Percentiles rank a stretch among this genome's conserved stretches.
Conservation (phyloP, 2,113 vertebrate genomes). For the Nesogale talazaci region DNA sequence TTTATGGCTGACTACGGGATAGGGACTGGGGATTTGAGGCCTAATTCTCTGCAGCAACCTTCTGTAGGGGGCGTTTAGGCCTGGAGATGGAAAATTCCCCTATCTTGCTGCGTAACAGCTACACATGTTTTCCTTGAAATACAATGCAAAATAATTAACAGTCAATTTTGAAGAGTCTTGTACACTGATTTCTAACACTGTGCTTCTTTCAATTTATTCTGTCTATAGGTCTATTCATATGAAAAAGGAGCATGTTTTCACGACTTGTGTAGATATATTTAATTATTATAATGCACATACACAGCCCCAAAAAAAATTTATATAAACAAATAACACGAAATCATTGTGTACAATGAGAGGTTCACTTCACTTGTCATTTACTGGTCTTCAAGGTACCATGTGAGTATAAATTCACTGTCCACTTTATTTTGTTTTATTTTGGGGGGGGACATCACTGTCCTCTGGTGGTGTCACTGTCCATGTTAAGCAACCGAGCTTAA, state of each 20-base stretch:
- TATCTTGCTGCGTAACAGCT: neutral
- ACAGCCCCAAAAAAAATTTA: neutral
- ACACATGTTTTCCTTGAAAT: neutral
- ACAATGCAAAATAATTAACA: neutral
- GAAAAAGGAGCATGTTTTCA: conserved; percentile 4
- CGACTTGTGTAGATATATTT: neutral
- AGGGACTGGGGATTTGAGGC: too few species aligned
- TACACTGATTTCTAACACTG: neutral
- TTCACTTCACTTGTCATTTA: conserved; percentile 20
- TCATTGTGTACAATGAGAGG: neutral
- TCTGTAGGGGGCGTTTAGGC: too few species aligned
- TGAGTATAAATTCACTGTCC: neutral
- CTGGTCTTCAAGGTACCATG: neutral
- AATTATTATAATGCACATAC: neutral
- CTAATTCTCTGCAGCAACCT: too few species aligned
- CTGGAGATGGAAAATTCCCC: too few species aligned
- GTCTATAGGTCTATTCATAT: neutral
- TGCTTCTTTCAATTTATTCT: neutral
- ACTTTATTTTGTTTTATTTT: too few species aligned
- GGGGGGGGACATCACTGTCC: too few species aligned
- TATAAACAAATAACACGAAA: neutral
- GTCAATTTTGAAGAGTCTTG: neutral
- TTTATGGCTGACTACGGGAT: too few species aligned
- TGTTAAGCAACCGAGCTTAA: neutral
- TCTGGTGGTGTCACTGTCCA: too few species aligned